Evolutionary conservation across 2,113 vertebrate species (phyloP), one percentile per base, ranked within the genome.

Genomic region (Solea senegalensis): DNA sequence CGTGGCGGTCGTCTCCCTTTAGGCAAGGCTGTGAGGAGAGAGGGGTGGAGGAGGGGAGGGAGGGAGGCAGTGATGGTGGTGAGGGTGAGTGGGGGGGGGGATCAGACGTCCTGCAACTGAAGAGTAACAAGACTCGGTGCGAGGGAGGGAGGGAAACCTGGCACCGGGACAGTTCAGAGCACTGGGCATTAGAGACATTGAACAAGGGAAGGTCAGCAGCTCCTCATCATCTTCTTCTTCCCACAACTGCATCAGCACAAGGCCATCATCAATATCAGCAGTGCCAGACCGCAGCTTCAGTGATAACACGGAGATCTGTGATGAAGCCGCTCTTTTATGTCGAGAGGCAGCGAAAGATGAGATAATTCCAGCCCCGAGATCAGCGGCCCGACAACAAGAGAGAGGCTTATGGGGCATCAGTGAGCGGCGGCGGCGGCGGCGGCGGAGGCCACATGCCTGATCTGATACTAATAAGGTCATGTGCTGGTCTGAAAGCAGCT

Each of bases 161-260:
- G 90, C 85, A 87, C 80, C 58, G 13, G 64, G 69, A 76, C 76
- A 75, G 70, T 48, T 72, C 67, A 71, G 72, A 78, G 80, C 86
- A 73, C 58, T 60, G 72, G 86, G 78, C 80, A 81, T 81, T 84
- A 78, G 66, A 87, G 84, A 71, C 60, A 60, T 51, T 9, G 81
- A 88, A 80, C 71, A 83, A 78, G 82, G 81, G 86, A 90, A 90
- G 91, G 91, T 92, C 89, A 90, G 73, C 67, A 52, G 28, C 46
- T 21, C 53, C 15, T 50, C 46, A n/a, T 56, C 76, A 9, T 77
- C 68, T 52, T 69, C 82, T 72, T 58, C 57, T 67, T 63, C 53
- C 82, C 82, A 85, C 81, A 74, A 84, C 85, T 85, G 83, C 80
- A 78, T 59, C 59, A 43, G 69, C 77, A 82, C 73, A 64, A 83